Conservation (phyloP, 1,140 invertebrate genomes). For the Scaptomyza graminum region DNA sequence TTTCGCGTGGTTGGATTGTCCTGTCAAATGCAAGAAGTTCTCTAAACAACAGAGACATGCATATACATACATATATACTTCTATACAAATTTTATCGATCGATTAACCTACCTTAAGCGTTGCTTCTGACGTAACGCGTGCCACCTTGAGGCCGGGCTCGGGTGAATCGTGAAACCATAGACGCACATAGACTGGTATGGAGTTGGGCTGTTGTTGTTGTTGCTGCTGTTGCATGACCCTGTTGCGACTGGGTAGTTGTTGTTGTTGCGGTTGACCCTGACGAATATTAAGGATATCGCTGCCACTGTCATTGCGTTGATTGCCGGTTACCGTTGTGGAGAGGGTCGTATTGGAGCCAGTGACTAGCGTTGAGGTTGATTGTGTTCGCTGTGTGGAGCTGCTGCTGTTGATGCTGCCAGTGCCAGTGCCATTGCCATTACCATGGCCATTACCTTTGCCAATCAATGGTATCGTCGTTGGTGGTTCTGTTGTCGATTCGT, state of each 20-base stretch:
- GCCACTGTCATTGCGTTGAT: slow-evolving; percentile 30
- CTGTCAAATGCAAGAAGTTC: no score
- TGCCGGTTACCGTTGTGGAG: slow-evolving; percentile 22
- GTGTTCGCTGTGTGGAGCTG: slow-evolving; percentile 9
- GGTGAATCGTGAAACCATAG: slow-evolving; percentile 89
- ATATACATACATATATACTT: no score
- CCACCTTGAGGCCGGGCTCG: slow-evolving; percentile 87
- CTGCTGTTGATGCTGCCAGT: slow-evolving; percentile 12
- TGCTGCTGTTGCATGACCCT: slow-evolving; percentile 14
- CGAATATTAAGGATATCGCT: slow-evolving; percentile 40
- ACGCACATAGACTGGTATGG: slow-evolving; percentile 85
- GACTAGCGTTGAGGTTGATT: slow-evolving; percentile 43
- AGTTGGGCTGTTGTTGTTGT: slow-evolving; percentile 32
- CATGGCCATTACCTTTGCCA: neutral
- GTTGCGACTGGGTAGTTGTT: neutral
- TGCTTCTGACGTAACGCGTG: slow-evolving; percentile 65
- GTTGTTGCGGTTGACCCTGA: neutral
- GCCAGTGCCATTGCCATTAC: neutral
- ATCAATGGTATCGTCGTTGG: neutral
- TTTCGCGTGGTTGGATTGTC: no score
- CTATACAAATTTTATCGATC: no score
- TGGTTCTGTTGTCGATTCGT: slow-evolving; percentile 48
- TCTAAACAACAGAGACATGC: no score
- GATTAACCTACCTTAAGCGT: slow-evolving; percentile 59
- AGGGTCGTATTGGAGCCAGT: slow-evolving; percentile 45